These are phyloP conservation scores for Myotis daubentonii DNA, from an alignment of 2,797 vertebrate genomes.

Conservation along the genomic window DNA sequence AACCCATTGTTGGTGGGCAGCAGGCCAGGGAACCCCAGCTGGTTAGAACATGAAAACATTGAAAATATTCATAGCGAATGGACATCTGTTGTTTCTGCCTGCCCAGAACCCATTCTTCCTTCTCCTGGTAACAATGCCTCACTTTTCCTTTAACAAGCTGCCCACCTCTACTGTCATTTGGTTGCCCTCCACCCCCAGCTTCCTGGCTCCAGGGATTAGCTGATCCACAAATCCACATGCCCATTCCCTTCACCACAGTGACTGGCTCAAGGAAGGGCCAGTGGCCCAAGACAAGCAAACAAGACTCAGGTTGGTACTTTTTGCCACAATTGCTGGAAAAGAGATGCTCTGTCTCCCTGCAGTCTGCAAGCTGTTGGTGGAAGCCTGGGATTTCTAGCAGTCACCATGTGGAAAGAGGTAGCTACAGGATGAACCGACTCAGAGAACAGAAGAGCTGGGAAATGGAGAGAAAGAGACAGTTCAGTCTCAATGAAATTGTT, in stretches of 20 bases:
- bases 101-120: background rate
- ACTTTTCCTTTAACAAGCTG: background rate
- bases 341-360: background rate
- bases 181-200: background rate
- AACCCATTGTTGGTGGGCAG: background rate
- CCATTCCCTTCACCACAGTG: background rate
- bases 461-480: slow-evolving; percentile 2
- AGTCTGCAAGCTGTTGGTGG: background rate
- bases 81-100: background rate
- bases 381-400: background rate
- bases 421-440: background rate
- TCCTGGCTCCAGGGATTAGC: background rate
- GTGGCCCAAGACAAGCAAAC: background rate
- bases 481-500: background rate
- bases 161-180: background rate
- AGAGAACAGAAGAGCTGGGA: background rate
- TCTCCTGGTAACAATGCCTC: background rate
- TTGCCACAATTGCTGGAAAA: background rate
- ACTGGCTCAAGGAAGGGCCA: background rate
- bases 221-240: too few species aligned
- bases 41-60: background rate
- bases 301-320: background rate
- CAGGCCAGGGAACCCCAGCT: background rate
- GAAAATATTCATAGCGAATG: background rate
- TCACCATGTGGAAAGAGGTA: background rate